Percentiles rank a stretch among this genome's conserved stretches.
These are phyloP conservation scores for Thomomys bottae DNA, from an alignment of 2,113 vertebrate species.

Conservation along the genomic window DNA sequence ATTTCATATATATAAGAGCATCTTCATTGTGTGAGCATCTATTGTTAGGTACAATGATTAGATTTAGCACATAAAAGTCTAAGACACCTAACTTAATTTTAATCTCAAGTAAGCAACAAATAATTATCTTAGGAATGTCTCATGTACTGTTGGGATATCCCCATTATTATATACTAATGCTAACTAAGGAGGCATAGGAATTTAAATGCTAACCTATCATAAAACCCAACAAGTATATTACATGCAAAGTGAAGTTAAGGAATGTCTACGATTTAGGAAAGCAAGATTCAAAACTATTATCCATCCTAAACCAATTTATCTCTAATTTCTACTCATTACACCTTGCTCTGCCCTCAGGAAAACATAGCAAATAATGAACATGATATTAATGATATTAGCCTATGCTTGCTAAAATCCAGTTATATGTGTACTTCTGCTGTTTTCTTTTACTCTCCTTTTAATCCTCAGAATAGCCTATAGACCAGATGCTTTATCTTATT, in stretches of 20 bases:
- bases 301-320: background rate
- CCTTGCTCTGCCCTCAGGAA: slow-evolving; percentile 4
- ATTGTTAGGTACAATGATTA: background rate
- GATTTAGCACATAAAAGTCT: background rate
- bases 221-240: background rate
- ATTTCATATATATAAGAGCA: background rate
- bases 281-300: background rate
- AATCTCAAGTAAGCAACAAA: background rate
- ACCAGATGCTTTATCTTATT: no score
- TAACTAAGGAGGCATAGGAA: background rate
- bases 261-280: background rate
- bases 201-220: background rate
- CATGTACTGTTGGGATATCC: background rate
- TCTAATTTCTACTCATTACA: background rate
- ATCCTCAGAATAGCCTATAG: background rate
- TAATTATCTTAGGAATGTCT: background rate
- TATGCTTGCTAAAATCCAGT: background rate
- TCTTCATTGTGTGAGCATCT: background rate
- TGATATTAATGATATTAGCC: background rate
- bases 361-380: background rate
- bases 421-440: background rate
- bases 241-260: background rate
- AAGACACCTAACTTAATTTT: background rate
- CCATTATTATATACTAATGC: background rate
- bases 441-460: background rate